These are phyloP conservation scores for Pachliopta kotzebuea DNA, from an alignment of 2,888 invertebrate species.

Conservation along the genomic window DNA sequence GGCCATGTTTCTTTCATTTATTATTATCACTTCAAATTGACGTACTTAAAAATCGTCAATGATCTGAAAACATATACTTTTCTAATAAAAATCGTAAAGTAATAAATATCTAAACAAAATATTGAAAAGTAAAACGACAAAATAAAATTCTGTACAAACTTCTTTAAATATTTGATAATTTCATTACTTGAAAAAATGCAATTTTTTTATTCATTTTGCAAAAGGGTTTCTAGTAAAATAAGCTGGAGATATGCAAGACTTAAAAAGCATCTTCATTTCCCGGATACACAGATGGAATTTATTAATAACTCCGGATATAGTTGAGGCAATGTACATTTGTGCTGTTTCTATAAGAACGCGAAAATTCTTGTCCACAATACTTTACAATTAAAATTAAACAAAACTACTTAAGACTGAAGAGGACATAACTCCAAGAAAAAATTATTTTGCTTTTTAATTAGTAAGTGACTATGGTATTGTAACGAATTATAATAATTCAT, in stretches of 20 bases:
- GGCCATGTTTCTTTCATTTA: not conserved
- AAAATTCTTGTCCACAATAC: not conserved
- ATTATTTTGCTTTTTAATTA: too few relatives aligned
- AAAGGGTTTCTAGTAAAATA: not conserved
- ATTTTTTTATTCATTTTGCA: not conserved
- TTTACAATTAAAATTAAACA: too few relatives aligned
- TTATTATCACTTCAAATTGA: not conserved
- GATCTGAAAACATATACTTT: too few relatives aligned
- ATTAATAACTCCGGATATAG: not conserved
- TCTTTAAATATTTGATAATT: not conserved
- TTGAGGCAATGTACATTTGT: not conserved
- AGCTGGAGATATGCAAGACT: not conserved
- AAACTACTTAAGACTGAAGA: too few relatives aligned
- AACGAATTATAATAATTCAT: too few relatives aligned
- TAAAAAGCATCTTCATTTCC: not conserved
- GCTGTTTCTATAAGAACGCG: not conserved
- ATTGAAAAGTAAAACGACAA: not conserved
- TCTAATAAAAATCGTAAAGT: too few relatives aligned
- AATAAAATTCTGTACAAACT: not conserved
- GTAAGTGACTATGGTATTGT: too few relatives aligned
- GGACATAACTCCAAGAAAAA: too few relatives aligned
- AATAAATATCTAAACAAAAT: not conserved
- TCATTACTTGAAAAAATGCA: too few relatives aligned
- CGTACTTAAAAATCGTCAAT: not conserved
- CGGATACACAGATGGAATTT: not conserved